phyloP scores from a whole-genome alignment of 1,140 invertebrate genomes.

The Atta colombica region DNA sequence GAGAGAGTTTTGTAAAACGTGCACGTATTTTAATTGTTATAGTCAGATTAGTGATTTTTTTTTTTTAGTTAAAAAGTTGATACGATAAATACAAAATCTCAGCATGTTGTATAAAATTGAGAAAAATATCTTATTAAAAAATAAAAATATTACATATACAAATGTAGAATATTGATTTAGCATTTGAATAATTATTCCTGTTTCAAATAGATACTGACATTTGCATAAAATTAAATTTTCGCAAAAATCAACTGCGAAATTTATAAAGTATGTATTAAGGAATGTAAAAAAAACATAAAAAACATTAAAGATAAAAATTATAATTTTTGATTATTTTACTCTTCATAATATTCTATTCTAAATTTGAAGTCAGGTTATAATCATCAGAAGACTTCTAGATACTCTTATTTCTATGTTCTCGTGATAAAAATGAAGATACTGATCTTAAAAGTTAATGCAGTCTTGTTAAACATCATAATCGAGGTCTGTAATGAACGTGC shows the following conservation, averaged over 20 bases:
- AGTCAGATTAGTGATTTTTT: too few species aligned
- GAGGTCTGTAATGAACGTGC: constrained; percentile 48
- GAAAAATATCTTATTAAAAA: neutral
- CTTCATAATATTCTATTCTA: neutral
- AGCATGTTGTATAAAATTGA: too few species aligned
- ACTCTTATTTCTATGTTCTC: neutral
- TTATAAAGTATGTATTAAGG: neutral
- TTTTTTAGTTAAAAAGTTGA: too few species aligned
- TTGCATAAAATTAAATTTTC: constrained; percentile 1
- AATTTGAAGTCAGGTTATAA: neutral
- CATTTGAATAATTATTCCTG: neutral
- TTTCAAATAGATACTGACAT: neutral
- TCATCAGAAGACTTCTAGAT: neutral
- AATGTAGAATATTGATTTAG: neutral
- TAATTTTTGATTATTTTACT: neutral
- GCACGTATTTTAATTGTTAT: too few species aligned
- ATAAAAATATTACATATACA: neutral
- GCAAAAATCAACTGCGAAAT: neutral
- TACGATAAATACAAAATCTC: too few species aligned
- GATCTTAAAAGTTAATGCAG: neutral
- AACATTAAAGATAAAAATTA: neutral
- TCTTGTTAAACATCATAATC: constrained; percentile 24
- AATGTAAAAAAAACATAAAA: neutral
- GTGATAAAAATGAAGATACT: neutral
- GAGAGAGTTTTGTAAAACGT: too few species aligned